A percentile compares a stretch with the other conserved stretches of the same genome.
Evolutionary conservation across 2,888 invertebrate species (phyloP).

Genomic region (Leucoma salicis): DNA sequence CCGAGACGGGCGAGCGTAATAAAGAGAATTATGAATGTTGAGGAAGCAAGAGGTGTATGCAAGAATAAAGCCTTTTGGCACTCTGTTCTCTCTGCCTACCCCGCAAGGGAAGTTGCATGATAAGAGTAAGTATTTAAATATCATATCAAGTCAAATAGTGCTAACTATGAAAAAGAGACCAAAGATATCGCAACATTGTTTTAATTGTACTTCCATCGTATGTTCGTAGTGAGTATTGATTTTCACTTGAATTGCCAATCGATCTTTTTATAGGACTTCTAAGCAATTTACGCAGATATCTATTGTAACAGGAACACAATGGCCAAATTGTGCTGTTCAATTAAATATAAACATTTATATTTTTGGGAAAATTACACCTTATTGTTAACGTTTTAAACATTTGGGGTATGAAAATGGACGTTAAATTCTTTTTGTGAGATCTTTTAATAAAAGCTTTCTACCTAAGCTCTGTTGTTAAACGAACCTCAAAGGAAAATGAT

Average conservation of each 20-base stretch:
- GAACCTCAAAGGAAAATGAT: slow-evolving; percentile 11
- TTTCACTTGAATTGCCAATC: slow-evolving; percentile 30
- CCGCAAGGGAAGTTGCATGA: too few species aligned
- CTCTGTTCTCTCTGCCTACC: too few species aligned
- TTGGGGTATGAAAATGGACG: slow-evolving; percentile 9
- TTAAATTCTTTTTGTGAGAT: slow-evolving; percentile 16
- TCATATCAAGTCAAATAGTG: too few species aligned
- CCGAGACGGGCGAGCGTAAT: too few species aligned
- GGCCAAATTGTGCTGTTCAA: slow-evolving; percentile 53
- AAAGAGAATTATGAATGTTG: too few species aligned
- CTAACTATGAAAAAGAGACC: too few species aligned
- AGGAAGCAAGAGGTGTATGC: too few species aligned
- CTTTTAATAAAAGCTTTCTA: slow-evolving; percentile 20
- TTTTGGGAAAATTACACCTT: slow-evolving; percentile 21
- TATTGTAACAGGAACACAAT: slow-evolving; percentile 56
- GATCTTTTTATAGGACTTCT: slow-evolving; percentile 37
- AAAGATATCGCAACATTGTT: too few species aligned
- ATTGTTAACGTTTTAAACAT: slow-evolving; percentile 26
- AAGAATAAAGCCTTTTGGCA: too few species aligned
- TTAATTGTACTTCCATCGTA: too few species aligned
- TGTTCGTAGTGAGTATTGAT: slow-evolving; percentile 35
- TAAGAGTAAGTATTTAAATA: too few species aligned
- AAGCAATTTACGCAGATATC: slow-evolving; percentile 34
- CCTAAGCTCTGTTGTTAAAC: slow-evolving; percentile 9
- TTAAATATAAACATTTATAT: slow-evolving; percentile 39